Conservation (phyloP, 1,140 invertebrate species). For the Ruditapes philippinarum region DNA sequence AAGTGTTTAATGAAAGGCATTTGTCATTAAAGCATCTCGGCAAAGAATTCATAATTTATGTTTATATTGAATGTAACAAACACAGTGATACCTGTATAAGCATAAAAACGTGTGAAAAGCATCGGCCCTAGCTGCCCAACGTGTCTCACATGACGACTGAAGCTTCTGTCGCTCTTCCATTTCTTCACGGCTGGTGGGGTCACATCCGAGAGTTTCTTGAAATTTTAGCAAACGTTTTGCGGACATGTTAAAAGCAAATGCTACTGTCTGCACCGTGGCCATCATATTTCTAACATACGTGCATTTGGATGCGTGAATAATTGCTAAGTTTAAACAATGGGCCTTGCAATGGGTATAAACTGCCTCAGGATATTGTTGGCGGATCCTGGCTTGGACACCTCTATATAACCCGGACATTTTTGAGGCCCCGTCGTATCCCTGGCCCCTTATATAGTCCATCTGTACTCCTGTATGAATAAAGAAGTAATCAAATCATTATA, state of each 20-base stretch:
- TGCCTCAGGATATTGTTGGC: conserved; percentile 22
- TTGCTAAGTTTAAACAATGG: conserved; percentile 65
- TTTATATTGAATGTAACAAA: too few species aligned
- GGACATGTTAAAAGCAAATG: conserved; percentile 61
- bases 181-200: neutral
- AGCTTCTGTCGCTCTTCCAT: conserved; percentile 33
- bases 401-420: conserved; percentile 37
- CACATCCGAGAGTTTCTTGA: neutral
- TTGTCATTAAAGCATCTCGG: too few species aligned
- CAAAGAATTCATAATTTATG: neutral
- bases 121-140: conserved; percentile 50
- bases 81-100: too few species aligned
- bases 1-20: neutral
- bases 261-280: conserved; percentile 40
- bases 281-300: conserved; percentile 49
- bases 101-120: conserved; percentile 48
- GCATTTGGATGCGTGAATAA: conserved; percentile 49
- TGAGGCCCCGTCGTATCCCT: conserved; percentile 60
- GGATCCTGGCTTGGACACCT: conserved; percentile 58
- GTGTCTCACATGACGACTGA: conserved; percentile 45
- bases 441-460: conserved; percentile 2
- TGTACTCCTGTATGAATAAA: conserved; percentile 18
- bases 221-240: conserved; percentile 42
- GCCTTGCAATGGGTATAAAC: conserved; percentile 64
- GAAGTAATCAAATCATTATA: neutral